Percentiles rank a stretch among this genome's conserved stretches.
Conservation (phyloP, 2,888 invertebrate species). For the Drosophila melanosoma region DNA sequence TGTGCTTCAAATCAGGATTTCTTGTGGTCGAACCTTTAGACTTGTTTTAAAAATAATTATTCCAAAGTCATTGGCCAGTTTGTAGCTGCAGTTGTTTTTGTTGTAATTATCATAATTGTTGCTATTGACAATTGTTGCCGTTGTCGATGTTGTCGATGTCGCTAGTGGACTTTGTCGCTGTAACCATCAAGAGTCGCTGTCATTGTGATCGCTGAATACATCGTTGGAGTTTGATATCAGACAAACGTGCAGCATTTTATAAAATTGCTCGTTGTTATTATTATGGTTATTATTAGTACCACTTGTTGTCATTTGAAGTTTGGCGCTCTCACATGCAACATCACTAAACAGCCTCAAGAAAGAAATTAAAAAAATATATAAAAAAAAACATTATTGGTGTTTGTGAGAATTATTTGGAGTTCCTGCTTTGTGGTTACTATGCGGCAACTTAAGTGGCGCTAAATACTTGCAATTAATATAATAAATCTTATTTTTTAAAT, state of each 20-base stretch:
- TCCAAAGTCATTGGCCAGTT: neutral
- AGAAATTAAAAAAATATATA: conserved; percentile 16
- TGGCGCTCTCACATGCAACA: conserved; percentile 61
- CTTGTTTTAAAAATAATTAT: conserved; percentile 6
- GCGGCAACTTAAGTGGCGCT: conserved; percentile 76
- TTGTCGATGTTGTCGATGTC: conserved; percentile 40
- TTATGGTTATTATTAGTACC: conserved; percentile 78
- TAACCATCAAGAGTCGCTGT: conserved; percentile 21
- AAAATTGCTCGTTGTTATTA: conserved; percentile 77
- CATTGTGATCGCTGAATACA: conserved; percentile 20
- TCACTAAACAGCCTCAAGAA: conserved; percentile 20
- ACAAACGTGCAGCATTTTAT: conserved; percentile 71
- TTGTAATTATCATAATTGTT: conserved; percentile 29
- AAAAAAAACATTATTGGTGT: conserved; percentile 73
- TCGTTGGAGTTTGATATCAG: conserved; percentile 57
- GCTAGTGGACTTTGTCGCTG: conserved; percentile 46
- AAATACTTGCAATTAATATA: conserved; percentile 76
- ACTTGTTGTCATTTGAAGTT: conserved; percentile 70
- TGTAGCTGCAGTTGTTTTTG: conserved; percentile 11
- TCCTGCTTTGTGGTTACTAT: conserved; percentile 64
- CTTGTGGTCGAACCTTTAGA: neutral
- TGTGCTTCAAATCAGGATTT: neutral
- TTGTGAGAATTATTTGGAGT: conserved; percentile 76
- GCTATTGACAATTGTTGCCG: conserved; percentile 22
- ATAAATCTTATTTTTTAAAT: conserved; percentile 66